phyloP scores from a whole-genome alignment of 1,140 invertebrate species.

The Drosophila lowei region DNA sequence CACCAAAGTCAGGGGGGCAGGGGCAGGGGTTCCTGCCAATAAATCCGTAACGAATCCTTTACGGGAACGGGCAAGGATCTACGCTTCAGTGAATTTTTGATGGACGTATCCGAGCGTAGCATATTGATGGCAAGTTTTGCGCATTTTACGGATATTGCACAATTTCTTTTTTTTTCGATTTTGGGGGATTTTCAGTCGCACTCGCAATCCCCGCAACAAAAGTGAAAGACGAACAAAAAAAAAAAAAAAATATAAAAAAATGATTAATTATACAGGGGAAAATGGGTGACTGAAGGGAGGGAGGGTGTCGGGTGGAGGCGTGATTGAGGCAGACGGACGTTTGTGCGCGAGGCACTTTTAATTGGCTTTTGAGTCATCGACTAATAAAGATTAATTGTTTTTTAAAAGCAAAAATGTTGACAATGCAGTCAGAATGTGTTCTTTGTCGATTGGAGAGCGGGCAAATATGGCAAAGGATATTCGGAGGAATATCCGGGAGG shows the following conservation, averaged over 20 bases:
- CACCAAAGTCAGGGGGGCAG: slow-evolving; percentile 37
- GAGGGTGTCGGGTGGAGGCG: slow-evolving; percentile 2
- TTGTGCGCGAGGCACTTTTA: slow-evolving; percentile 69
- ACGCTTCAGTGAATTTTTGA: slow-evolving; percentile 80
- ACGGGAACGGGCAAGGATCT: slow-evolving; percentile 74
- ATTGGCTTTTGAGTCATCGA: slow-evolving; percentile 80
- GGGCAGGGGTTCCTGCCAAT: slow-evolving; percentile 55
- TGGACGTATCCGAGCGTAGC: slow-evolving; percentile 81
- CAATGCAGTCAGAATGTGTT: slow-evolving; percentile 32
- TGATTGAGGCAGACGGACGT: slow-evolving; percentile 66
- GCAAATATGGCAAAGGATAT: slow-evolving; percentile 26
- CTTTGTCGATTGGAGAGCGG: neutral
- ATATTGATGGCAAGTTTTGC: slow-evolving; percentile 81
- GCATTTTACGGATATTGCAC: slow-evolving; percentile 81
- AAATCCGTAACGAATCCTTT: slow-evolving; percentile 81
- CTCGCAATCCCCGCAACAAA: slow-evolving; percentile 34
- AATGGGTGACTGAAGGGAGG: slow-evolving; percentile 2
- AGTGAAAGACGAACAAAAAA: slow-evolving; percentile 21
- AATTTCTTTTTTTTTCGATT: slow-evolving; percentile 50
- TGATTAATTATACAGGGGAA: slow-evolving; percentile 70
- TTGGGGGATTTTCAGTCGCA: neutral
- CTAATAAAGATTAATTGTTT: slow-evolving; percentile 82
- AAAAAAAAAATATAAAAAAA: slow-evolving; percentile 52
- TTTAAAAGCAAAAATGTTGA: slow-evolving; percentile 77
- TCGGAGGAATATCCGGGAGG: slow-evolving; percentile 9